phyloP scores from a whole-genome alignment of 2,113 vertebrate species.

The Hippocampus abdominalis region DNA sequence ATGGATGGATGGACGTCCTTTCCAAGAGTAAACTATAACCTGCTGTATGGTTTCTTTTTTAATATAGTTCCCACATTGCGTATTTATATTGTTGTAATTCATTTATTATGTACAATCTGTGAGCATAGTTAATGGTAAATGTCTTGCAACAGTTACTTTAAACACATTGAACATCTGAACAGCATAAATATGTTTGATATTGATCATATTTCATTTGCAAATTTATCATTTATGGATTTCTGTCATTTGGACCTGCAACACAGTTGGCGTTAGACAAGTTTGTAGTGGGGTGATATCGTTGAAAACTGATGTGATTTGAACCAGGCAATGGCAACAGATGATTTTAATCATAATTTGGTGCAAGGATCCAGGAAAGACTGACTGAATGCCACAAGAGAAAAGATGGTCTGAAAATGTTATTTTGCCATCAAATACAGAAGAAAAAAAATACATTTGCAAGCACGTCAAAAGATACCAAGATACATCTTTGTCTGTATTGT shows the following conservation, averaged over 20 bases:
- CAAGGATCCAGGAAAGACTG: neutral
- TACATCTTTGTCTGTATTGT: constrained; percentile 1
- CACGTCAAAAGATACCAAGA: constrained; percentile 7
- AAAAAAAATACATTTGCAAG: constrained; percentile 1
- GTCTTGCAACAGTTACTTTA: too few relatives aligned
- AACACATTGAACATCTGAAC: too few relatives aligned
- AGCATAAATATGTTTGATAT: neutral
- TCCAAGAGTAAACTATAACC: too few relatives aligned
- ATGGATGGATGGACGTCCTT: too few relatives aligned
- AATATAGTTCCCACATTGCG: too few relatives aligned
- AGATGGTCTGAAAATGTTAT: neutral
- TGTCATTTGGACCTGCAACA: constrained; percentile 4
- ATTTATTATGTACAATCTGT: too few relatives aligned
- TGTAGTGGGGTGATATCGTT: constrained; percentile 1
- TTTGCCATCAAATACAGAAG: neutral
- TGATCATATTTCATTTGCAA: neutral
- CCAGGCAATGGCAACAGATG: neutral
- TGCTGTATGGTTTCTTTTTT: too few relatives aligned
- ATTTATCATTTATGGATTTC: neutral
- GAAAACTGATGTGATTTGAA: constrained; percentile 5
- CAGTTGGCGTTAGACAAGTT: neutral
- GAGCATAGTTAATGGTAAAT: too few relatives aligned
- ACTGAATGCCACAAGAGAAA: neutral
- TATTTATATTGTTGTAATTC: too few relatives aligned
- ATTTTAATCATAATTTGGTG: constrained; percentile 1